Base-by-base conservation (phyloP, 2,113 vertebrate genomes). In the Halichoerus grypus region DNA sequence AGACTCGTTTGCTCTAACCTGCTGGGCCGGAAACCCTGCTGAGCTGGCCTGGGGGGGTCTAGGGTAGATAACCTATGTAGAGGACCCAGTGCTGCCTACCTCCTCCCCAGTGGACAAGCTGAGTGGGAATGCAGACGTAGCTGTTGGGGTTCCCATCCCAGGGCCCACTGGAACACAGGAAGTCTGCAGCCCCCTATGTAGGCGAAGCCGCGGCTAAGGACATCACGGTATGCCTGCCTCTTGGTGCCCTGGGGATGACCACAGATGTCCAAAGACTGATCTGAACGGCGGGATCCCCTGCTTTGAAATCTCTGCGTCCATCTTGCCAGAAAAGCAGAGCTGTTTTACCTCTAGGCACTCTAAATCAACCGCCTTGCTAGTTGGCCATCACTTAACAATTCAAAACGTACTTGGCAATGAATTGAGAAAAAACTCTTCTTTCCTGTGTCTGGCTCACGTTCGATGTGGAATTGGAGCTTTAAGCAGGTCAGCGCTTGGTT, bases 171-270 rank as follows among this genome's bases (percentile, higher is more conserved):
- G 49, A 31, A 3, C 19, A 31, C 39, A 19, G 87, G 51, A 22
- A 15, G 7, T 4, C 71, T 16, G n/a, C 28, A 13, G 63, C 28
- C 5, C 42, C 59, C 6, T 4, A 59, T 4, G 42, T 0, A 39
- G 39, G 24, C 22, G 18, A 14, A 0, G n/a, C 39, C 1, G 24
- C 51, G 57, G 2, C 84, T 39, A 7, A 65, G 31, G 46, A 61
- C 28, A 7, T 5, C 0, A n/a, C 0, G 15, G 65, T 33, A 8
- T 7, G 87, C 46, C n/a, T 2, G 42, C 26, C 59, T 63, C 51
- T 24, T 26, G 5, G 51, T 11, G 16, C 4, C 14, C 72, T 0
- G 4, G 53, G 46, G 8, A 18, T 0, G 0, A 31, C 26, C 74
- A 31, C 1, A 71, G n/a, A 28, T 5, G n/a, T 16, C 53, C 65